Evolutionary conservation across 1,140 invertebrate species (phyloP), one percentile per base, ranked within the genome.

Genomic region (Camponotus pennsylvanicus): DNA sequence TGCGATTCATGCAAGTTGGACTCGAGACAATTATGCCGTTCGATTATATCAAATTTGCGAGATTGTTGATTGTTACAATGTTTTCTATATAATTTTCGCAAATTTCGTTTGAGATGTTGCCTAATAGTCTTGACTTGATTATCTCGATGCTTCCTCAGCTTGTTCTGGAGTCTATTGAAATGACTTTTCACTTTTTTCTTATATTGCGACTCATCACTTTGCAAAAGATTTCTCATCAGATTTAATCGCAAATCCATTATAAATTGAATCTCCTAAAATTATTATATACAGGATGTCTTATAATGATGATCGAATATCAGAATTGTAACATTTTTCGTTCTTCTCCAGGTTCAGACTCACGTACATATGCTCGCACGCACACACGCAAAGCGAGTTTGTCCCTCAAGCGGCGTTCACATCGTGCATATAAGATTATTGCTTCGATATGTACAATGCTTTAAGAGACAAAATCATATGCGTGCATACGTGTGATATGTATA

Each of bases 211-310:
- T 96, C 95, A 90, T 95, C 95, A 0, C 52, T 85, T 18, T 94
- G 85, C 45, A 95, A 86, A 79, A 95, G 94, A 87, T 94, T 94
- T 71, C 96, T 94, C 8, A 96, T 93, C 9, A 96, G 92, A 7
- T 95, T 92, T 86, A 97, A 92, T 7, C 96, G 93, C 8, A 96
- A 94, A 57, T 96, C 94, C 91, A 96, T 96, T 34, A 97, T 95
- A 52, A 96, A 96, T 89, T 97, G 95, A 86, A 97, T 96, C 92
- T 97, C 96, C 96, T 97, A 83, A 27, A 42, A 64, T 27, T 27
- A 27, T 85, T 21, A 8, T 45, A 45, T 42, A 42, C 37, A 40
- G 37, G 37, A 0, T 42, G 27, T 27, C 27, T 27, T 27, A 27
- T 27, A 27, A 27, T 27, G 27, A 27, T 27, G 27, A 27, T 27